A percentile compares a stretch with the other conserved stretches of the same genome.
Evolutionary conservation across 2,797 vertebrate species (phyloP).

Genomic region (Lacerta agilis): DNA sequence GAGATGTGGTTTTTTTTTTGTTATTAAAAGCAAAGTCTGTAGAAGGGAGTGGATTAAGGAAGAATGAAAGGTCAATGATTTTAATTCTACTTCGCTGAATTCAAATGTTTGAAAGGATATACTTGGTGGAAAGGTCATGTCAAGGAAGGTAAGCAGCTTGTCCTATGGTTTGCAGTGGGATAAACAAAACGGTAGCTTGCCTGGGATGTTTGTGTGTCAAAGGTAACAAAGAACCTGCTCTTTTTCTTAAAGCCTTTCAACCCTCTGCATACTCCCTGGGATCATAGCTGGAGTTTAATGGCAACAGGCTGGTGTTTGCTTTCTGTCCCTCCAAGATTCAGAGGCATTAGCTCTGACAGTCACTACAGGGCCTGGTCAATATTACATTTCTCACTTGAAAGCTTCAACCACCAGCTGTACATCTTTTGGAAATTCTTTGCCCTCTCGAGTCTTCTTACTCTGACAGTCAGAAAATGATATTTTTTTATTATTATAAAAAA

Average conservation of each 20-base stretch:
- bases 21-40: conserved; percentile 67
- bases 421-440: conserved; percentile 36
- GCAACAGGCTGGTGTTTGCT: conserved; percentile 65
- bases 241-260: conserved; percentile 70
- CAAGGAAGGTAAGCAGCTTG: conserved; percentile 60
- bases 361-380: conserved; percentile 25
- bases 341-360: conserved; percentile 46
- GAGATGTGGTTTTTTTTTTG: conserved; percentile 49
- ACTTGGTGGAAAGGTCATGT: conserved; percentile 68
- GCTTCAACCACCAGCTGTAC: not conserved
- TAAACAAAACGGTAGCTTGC: conserved; percentile 72
- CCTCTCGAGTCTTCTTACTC: conserved; percentile 16
- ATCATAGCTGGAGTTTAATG: conserved; percentile 61
- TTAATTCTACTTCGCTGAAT: not conserved
- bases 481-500: not conserved
- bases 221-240: conserved; percentile 64
- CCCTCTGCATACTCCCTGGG: conserved; percentile 63
- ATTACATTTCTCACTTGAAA: conserved; percentile 50
- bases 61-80: conserved; percentile 67
- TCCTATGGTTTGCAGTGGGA: conserved; percentile 56
- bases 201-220: conserved; percentile 65
- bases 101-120: conserved; percentile 63
- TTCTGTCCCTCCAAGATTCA: conserved; percentile 57
- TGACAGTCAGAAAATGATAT: conserved; percentile 4
- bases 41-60: conserved; percentile 46